A percentile compares a stretch with the other conserved stretches of the same genome.
Evolutionary conservation across 2,888 invertebrate species (phyloP).

Genomic region (Acrobasis suavella): DNA sequence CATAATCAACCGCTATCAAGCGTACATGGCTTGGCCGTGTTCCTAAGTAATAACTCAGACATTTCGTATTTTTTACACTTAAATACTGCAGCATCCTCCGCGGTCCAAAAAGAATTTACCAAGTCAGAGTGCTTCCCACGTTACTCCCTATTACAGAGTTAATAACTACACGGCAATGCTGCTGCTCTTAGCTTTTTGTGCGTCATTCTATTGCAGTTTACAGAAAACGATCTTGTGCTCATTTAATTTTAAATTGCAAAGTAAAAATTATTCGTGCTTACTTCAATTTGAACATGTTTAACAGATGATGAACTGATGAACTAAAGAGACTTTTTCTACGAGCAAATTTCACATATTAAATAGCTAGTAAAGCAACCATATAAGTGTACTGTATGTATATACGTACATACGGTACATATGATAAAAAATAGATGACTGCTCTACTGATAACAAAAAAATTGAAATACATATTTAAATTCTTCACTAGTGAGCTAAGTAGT

Average conservation of each 20-base stretch:
- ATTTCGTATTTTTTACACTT: conserved; percentile 41
- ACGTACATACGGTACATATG: too few species aligned
- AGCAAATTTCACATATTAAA: too few species aligned
- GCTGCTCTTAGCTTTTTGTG: conserved; percentile 49
- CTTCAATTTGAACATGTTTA: too few species aligned
- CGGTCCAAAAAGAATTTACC: conserved; percentile 44
- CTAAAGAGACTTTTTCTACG: too few species aligned
- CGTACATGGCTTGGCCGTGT: conserved; percentile 42
- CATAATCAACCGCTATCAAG: conserved; percentile 51
- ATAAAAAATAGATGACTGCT: too few species aligned
- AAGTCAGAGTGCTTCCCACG: conserved; percentile 50
- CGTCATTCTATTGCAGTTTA: conserved; percentile 25
- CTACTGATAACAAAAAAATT: too few species aligned
- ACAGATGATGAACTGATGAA: too few species aligned
- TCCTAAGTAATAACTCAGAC: conserved; percentile 43
- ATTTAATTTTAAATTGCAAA: conserved; percentile 9
- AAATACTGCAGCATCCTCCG: conserved; percentile 38
- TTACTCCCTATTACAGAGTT: conserved; percentile 48
- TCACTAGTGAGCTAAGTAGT: too few species aligned
- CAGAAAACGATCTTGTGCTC: conserved; percentile 6
- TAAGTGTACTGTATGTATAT: too few species aligned
- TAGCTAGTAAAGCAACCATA: too few species aligned
- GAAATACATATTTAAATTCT: too few species aligned
- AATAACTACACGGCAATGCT: conserved; percentile 60
- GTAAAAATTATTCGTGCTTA: background rate